Conservation (phyloP, 2,888 invertebrate species). For the Leucozona laternaria region DNA sequence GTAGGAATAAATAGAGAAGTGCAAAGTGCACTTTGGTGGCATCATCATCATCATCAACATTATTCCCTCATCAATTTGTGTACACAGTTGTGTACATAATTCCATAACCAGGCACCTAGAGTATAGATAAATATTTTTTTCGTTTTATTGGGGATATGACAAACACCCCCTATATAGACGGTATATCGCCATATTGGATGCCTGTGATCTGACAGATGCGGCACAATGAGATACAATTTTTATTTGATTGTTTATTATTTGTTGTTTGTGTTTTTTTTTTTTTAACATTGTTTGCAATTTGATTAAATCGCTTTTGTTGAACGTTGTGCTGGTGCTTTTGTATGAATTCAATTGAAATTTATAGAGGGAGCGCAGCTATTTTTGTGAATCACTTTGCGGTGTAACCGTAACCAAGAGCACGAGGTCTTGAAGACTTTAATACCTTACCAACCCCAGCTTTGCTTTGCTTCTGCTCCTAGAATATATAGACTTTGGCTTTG, state of each 20-base stretch:
- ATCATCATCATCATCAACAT: slow-evolving; percentile 26
- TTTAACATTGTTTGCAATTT: slow-evolving; percentile 15
- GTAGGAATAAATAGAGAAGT: background rate
- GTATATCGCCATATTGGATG: slow-evolving; percentile 32
- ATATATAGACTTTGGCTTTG: background rate
- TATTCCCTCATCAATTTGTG: slow-evolving; percentile 5
- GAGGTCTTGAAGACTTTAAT: slow-evolving; percentile 12
- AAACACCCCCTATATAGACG: background rate
- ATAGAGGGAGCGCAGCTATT: background rate
- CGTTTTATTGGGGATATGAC: background rate
- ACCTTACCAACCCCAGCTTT: background rate
- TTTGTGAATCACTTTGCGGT: slow-evolving; percentile 29
- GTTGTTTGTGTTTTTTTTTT: slow-evolving; percentile 2
- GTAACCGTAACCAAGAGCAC: slow-evolving; percentile 9
- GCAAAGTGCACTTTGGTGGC: slow-evolving; percentile 38
- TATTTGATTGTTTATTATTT: slow-evolving; percentile 57
- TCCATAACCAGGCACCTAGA: background rate
- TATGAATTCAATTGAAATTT: slow-evolving; percentile 34
- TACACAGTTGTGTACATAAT: background rate
- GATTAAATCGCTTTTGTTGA: slow-evolving; percentile 35
- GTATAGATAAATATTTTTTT: background rate
- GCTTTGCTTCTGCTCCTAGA: too few species aligned
- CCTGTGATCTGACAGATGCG: slow-evolving; percentile 64
- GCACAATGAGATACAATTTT: slow-evolving; percentile 71
- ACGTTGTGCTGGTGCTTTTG: slow-evolving; percentile 36